Conservation (phyloP, 1,140 invertebrate genomes). For the Ips typographus region DNA sequence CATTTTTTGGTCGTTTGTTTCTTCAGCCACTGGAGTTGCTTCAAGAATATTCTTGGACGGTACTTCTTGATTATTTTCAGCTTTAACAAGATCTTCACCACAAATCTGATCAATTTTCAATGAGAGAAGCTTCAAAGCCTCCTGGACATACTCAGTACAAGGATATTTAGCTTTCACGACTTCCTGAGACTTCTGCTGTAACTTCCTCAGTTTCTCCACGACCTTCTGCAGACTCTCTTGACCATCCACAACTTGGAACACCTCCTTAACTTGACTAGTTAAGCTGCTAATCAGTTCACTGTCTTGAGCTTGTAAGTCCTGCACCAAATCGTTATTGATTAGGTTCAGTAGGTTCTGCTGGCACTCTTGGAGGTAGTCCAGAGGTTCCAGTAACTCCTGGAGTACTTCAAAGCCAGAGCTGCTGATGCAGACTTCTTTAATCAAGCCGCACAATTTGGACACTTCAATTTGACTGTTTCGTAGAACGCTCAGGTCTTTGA, state of each 20-base stretch:
- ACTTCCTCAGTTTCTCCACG: neutral
- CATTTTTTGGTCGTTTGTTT: neutral
- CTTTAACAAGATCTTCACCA: neutral
- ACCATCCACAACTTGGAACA: conserved; percentile 26
- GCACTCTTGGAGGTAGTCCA: conserved; percentile 30
- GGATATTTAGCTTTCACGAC: neutral
- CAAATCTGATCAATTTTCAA: conserved; percentile 35
- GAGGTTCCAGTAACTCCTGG: conserved; percentile 22
- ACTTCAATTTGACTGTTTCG: conserved; percentile 28
- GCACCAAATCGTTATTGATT: conserved; percentile 12
- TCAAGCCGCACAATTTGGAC: conserved; percentile 27
- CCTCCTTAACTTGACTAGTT: conserved; percentile 16
- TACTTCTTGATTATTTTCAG: neutral
- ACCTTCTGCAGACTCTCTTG: conserved; percentile 2
- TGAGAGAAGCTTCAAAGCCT: conserved; percentile 38
- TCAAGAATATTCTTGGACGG: neutral
- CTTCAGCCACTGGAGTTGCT: neutral
- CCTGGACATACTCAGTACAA: conserved; percentile 30
- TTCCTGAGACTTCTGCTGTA: neutral
- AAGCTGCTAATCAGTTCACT: conserved; percentile 6
- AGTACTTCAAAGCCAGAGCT: conserved; percentile 5
- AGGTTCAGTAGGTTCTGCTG: conserved; percentile 27
- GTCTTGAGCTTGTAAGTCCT: conserved; percentile 11
- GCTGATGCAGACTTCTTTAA: conserved; percentile 23
- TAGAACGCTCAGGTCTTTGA: conserved; percentile 17